Conservation (phyloP, 1,140 invertebrate species). For the Liolophura sinensis region DNA sequence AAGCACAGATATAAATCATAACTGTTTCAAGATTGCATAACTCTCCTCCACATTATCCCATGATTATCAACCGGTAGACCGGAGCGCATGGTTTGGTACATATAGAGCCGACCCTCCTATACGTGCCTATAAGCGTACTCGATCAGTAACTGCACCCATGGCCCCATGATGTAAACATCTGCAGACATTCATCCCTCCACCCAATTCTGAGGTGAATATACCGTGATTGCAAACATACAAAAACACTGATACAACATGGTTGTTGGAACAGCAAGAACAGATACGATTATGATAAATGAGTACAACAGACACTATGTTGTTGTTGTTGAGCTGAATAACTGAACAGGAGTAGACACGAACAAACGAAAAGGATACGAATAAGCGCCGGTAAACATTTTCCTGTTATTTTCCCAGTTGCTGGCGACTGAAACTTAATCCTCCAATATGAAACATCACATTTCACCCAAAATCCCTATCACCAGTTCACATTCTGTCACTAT, state of each 20-base stretch:
- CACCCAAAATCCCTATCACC: constrained; percentile 4
- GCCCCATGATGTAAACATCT: neutral
- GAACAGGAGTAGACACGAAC: neutral
- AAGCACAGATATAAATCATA: too few species aligned
- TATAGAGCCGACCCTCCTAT: too few species aligned
- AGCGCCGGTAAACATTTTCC: constrained; percentile 33
- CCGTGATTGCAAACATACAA: neutral
- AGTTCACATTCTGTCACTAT: constrained; percentile 4
- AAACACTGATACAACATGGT: neutral
- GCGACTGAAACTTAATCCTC: constrained; percentile 5
- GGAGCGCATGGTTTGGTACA: too few species aligned
- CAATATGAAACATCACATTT: neutral
- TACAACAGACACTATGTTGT: constrained; percentile 2
- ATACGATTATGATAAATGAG: neutral
- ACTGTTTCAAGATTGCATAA: too few species aligned
- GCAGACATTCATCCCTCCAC: neutral
- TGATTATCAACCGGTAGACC: too few species aligned
- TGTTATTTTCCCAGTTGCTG: constrained; percentile 8
- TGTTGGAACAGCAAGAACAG: neutral
- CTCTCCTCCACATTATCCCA: too few species aligned
- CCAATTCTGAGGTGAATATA: neutral
- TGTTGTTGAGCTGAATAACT: neutral
- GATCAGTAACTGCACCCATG: too few species aligned
- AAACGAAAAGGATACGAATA: constrained; percentile 46
- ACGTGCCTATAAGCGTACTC: too few species aligned